Evolutionary conservation across 2,888 invertebrate species (phyloP), one percentile per base, ranked within the genome.

Genomic region (Timema cristinae): DNA sequence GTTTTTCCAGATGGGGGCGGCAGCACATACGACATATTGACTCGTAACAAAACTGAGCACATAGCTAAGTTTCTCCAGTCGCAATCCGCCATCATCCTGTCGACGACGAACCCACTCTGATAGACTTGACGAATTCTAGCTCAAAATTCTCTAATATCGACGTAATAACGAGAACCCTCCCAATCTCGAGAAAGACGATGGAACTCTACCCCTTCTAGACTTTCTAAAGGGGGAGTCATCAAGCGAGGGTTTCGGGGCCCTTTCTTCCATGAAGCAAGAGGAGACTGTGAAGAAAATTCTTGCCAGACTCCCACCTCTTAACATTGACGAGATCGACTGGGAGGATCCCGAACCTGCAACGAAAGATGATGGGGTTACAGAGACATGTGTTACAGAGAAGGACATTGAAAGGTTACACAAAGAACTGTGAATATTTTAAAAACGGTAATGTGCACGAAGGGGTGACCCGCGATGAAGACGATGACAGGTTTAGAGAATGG

Each of bases 401-500:
- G 85, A 86, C 75, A 85, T 90, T 72, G 82, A 83, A 48, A 74
- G 59, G 70, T 76, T 79, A 66, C 77, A 77, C 59, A 76, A 75
- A 69, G 76, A 78, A 71, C 78, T 66, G 72, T 79, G 32, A 78
- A 78, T 68, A 87, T 88, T 74, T 82, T 89, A 68, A 89, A n/a
- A n/a, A 89, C 80, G 89, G 88, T 75, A 88, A 87, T 73, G 83
- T 86, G 82, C 32, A 77, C 7, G 77, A 79, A 54, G 79, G 80
- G 74, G 78, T 81, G 49, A 79, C 80, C 68, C 80, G 80, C 78
- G 66, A 77, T 70, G 76, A 72, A 49, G 78, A 77, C 63, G 75
- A 76, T 50, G 75, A 74, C 61, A 72, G 70, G 80, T 98, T 97
- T 86, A 88, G 91, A 77, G 93, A 95, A 85, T 98, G 97, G 95